Conservation (phyloP, 2,113 vertebrate species). For the Bufo gargarizans region DNA sequence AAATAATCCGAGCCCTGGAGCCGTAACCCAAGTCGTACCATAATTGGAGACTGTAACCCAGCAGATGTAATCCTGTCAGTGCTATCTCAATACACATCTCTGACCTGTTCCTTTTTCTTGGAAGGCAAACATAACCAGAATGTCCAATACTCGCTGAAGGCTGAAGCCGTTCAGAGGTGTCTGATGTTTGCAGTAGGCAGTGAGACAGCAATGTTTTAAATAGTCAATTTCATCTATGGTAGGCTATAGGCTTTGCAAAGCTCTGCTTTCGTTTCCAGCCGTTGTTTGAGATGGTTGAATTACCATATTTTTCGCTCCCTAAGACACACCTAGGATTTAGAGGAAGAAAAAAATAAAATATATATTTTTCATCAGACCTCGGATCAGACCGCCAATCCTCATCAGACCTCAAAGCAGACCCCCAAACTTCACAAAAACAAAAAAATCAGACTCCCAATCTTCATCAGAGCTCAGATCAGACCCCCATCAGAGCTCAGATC, state of each 20-base stretch:
- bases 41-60: conserved; percentile 32
- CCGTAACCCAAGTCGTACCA: background rate
- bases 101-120: conserved; percentile 27
- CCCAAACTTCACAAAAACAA: too few species aligned
- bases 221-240: conserved; percentile 13
- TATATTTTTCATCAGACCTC: too few species aligned
- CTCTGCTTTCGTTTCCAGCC: background rate
- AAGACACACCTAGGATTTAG: too few species aligned
- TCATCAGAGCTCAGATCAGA: too few species aligned
- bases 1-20: background rate
- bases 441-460: too few species aligned
- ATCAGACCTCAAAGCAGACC: too few species aligned
- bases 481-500: too few species aligned
- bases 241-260: background rate
- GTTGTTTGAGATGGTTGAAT: background rate
- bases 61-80: background rate
- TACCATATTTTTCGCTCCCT: too few species aligned
- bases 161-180: conserved; percentile 26
- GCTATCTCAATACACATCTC: conserved; percentile 42
- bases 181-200: background rate
- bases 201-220: conserved; percentile 12
- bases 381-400: too few species aligned
- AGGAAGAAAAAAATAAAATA: too few species aligned
- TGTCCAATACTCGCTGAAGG: conserved; percentile 11
- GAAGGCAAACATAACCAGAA: conserved; percentile 15